phyloP scores from a whole-genome alignment of 2,888 invertebrate species.

The Metellina segmentata region DNA sequence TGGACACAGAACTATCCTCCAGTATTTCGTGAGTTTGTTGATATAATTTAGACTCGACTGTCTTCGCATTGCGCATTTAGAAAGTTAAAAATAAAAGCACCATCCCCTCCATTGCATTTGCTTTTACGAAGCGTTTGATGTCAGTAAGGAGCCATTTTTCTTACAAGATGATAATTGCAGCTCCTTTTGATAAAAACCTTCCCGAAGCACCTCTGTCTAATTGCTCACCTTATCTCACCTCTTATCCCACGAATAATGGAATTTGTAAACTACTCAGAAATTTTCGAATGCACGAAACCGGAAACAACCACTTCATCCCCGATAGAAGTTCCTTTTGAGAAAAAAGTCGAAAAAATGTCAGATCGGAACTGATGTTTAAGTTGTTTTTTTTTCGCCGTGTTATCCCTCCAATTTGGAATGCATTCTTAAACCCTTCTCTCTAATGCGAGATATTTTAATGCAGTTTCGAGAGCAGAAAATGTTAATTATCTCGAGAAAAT shows the following conservation, averaged over 20 bases:
- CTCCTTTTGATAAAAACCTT: neutral
- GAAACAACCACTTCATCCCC: neutral
- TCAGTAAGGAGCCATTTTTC: neutral
- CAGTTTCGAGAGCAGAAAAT: neutral
- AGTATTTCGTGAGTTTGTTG: no score
- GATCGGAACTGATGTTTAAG: neutral
- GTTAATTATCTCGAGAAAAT: neutral
- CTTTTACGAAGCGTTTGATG: neutral
- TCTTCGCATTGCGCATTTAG: no score
- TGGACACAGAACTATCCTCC: no score
- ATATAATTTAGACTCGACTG: no score
- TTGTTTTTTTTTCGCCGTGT: neutral
- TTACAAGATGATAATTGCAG: neutral
- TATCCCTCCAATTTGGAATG: neutral
- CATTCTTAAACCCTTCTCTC: neutral
- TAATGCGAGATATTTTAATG: neutral
- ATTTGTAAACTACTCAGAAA: neutral
- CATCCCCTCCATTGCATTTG: no score
- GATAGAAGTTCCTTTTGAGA: neutral
- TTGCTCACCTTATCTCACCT: neutral
- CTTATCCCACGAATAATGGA: neutral
- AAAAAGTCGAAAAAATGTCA: neutral
- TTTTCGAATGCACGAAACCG: neutral
- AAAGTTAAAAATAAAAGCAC: no score
- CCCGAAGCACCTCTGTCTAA: neutral